Base-by-base conservation (phyloP, 2,113 vertebrate species). In the Nettapus auritus region DNA sequence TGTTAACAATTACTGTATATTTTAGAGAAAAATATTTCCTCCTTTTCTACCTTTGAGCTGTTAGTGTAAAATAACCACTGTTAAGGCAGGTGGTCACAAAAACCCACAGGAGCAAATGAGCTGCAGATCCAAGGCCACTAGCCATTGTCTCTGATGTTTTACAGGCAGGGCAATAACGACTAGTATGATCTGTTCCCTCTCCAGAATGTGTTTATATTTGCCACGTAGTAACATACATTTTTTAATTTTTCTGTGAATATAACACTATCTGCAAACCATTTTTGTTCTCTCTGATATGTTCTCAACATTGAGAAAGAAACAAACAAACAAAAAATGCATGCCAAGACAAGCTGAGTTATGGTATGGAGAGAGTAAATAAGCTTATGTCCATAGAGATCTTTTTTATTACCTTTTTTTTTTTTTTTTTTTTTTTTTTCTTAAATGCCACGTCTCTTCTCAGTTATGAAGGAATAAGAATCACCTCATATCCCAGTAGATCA, bases 251-350 rank as follows among this genome's bases (percentile, higher is more conserved):
- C 23, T 56, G 13, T 52, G 59, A 44, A 13, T 13, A 28, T 0
- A 5, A 16, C 42, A 15, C 13, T 52, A 9, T 29, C 75, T 60
- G 62, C 34, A 91, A 80, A 55, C 28, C 28, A 22, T 33, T 6
- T 3, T 1, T 76, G 3, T 26, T n/a, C 15, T 52, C 21, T 55
- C 52, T 56, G 42, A 23, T n/a, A n/a, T 2, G 9, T 36, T 55
- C 57, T 64, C 79, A 89, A 82, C 82, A 82, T 48, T 85, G 88
- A 76, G 57, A 60, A 67, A 59, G 46, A 56, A 69, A 34, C 5
- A 26, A 26, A 76, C 75, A 66, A 34, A 66, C 46, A 73, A 68
- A 52, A 28, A 1, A 36, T 0, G 1, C 0, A 0, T 1, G 2
- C 34, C 2, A 3, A 85, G 93, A 12, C 36, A 46, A 74, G 67